Evolutionary conservation across 2,797 vertebrate genomes (phyloP).

Genomic region (Sandelia bainsii): DNA sequence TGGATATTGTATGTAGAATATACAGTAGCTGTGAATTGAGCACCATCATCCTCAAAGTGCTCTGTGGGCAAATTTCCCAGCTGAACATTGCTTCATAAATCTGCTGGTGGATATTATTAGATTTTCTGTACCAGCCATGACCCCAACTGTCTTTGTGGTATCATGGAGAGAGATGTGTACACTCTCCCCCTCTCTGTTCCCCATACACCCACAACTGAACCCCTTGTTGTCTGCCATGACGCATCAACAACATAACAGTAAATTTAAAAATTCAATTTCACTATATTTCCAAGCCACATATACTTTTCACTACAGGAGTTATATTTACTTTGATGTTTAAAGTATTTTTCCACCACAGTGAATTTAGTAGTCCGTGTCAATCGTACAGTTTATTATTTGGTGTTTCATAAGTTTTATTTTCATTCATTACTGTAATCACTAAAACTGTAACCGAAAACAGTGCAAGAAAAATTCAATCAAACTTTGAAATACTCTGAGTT

Average conservation of each 20-base stretch:
- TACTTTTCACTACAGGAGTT: too few species aligned
- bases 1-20: conserved; percentile 37
- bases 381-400: too few species aligned
- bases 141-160: conserved; percentile 36
- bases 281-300: too few species aligned
- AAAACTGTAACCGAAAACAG: neutral
- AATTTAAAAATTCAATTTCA: too few species aligned
- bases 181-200: conserved; percentile 12
- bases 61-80: conserved; percentile 69
- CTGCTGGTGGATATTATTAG: conserved; percentile 49
- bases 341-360: too few species aligned
- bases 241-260: neutral
- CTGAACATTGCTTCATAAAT: conserved; percentile 67
- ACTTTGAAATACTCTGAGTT: conserved; percentile 23
- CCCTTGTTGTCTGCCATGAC: neutral
- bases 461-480: conserved; percentile 1
- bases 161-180: conserved; percentile 26
- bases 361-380: too few species aligned
- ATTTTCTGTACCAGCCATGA: conserved; percentile 44
- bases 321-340: too few species aligned
- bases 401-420: too few species aligned
- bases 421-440: neutral
- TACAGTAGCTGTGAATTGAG: conserved; percentile 46
- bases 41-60: conserved; percentile 62
- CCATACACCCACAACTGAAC: neutral